Base-by-base conservation (phyloP, 2,113 vertebrate genomes). In the Nibea coibor region DNA sequence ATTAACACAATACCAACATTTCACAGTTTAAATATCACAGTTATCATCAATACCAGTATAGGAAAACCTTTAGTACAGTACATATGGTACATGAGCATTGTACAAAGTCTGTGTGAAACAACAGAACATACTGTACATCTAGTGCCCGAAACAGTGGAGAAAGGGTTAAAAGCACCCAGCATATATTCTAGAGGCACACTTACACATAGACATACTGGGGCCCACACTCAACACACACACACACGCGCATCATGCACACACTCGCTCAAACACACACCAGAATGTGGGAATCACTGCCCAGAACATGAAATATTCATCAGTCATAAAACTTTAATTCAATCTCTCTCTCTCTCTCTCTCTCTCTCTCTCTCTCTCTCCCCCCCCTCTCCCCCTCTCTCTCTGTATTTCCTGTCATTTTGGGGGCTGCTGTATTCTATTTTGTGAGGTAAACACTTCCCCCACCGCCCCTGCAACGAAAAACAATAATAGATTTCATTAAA, bases 231-330 rank as follows among this genome's bases (percentile, higher is more conserved):
- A 58, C 35, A 83, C 62, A 80, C 80, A 83, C 78, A 75, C 66
- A 64, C 51, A n/a, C 67, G 42, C 75, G 72, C 26, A 31, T 35
- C 69, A 39, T 4, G 47, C 57, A 74, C 80, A 80, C 76, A 84
- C 43, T 39, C 56, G 45, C 83, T 80, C 88, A 68, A 72, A 88
- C 84, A 88, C 85, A 81, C 70, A 83, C 48, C 73, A 85, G 89
- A 94, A 88, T 94, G 91, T 93, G 91, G 93, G 93, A 95, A 94
- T 95, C 92, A 95, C 92, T 93, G 93, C 91, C 91, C 93, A 92
- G 90, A 85, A 91, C 92, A 95, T 95, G 88, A 95, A 95, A 95
- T 95, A 95, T 95, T 93, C 88, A 95, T 95, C 88, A 93, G 88
- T 94, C 91, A 95, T 94, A 94, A 94, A 95, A 94, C 88, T 94